These are phyloP conservation scores for Xyrichtys novacula DNA, from an alignment of 2,797 vertebrate genomes.

Conservation along the genomic window DNA sequence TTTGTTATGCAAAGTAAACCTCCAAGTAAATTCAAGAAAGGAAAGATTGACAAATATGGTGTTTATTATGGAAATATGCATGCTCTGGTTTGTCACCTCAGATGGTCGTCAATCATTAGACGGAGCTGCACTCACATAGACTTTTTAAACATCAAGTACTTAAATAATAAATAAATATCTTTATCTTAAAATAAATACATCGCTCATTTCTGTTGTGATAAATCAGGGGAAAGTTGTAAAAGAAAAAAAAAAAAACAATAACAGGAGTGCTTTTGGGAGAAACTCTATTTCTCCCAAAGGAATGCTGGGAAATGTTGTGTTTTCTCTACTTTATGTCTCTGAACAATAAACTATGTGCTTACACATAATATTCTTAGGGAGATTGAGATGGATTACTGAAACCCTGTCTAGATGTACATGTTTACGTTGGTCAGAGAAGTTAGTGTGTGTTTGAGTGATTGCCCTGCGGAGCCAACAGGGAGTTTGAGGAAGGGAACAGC, in stretches of 20 bases:
- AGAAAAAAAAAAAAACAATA: slow-evolving; percentile 8
- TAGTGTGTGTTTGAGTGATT: slow-evolving; percentile 22
- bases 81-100: no score
- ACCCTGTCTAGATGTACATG: neutral
- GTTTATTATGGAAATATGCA: no score
- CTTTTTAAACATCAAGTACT: no score
- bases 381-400: slow-evolving; percentile 18
- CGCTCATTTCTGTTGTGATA: neutral
- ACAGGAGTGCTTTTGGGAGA: slow-evolving; percentile 2
- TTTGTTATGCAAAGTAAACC: no score
- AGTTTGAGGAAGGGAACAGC: slow-evolving; percentile 34
- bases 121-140: no score
- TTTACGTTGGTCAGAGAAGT: neutral
- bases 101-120: no score
- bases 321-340: slow-evolving; percentile 47
- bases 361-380: slow-evolving; percentile 20
- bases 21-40: no score
- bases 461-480: slow-evolving; percentile 24
- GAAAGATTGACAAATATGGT: no score
- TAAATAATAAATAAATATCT: no score
- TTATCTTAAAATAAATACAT: no score
- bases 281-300: slow-evolving; percentile 39
- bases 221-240: neutral
- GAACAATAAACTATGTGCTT: slow-evolving; percentile 20
- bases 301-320: slow-evolving; percentile 31